A percentile compares a stretch with the other conserved stretches of the same genome.
phyloP scores from a whole-genome alignment of 2,797 vertebrate genomes.

The Pachyuromys duprasi region DNA sequence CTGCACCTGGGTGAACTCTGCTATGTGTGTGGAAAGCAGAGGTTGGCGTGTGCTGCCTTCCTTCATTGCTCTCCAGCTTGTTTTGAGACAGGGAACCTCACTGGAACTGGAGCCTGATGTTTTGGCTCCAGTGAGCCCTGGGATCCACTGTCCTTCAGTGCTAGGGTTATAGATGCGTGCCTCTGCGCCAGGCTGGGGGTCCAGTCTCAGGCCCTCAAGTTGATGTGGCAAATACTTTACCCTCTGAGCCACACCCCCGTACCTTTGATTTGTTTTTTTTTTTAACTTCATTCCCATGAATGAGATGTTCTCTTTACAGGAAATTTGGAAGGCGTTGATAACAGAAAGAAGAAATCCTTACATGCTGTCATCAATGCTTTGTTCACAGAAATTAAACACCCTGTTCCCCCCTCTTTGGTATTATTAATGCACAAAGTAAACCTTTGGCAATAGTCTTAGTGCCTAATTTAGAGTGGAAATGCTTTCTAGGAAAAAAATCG shows the following conservation, averaged over 20 bases:
- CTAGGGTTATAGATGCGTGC: not conserved
- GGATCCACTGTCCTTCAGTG: not conserved
- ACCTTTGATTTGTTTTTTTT: not conserved
- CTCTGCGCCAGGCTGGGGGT: not conserved
- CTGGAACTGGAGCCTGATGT: not conserved
- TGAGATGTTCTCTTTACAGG: not conserved
- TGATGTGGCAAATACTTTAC: not conserved
- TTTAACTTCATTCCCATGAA: not conserved
- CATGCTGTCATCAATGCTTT: rapidly evolving
- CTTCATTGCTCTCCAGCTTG: not conserved
- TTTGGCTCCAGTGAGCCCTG: not conserved
- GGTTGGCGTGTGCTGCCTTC: not conserved
- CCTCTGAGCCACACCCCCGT: not conserved
- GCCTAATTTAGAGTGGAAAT: not conserved
- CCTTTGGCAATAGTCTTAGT: not conserved
- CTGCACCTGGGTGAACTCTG: not conserved
- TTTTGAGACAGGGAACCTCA: not conserved
- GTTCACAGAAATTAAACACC: not conserved
- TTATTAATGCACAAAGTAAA: not conserved
- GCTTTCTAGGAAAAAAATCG: conserved; percentile 25
- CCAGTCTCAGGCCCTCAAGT: not conserved
- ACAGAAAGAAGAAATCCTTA: not conserved
- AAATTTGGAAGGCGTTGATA: not conserved
- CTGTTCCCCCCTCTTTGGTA: not conserved
- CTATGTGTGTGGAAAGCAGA: not conserved